Evolutionary conservation across 2,888 invertebrate genomes (phyloP).

Genomic region (Keiferia lycopersicella): DNA sequence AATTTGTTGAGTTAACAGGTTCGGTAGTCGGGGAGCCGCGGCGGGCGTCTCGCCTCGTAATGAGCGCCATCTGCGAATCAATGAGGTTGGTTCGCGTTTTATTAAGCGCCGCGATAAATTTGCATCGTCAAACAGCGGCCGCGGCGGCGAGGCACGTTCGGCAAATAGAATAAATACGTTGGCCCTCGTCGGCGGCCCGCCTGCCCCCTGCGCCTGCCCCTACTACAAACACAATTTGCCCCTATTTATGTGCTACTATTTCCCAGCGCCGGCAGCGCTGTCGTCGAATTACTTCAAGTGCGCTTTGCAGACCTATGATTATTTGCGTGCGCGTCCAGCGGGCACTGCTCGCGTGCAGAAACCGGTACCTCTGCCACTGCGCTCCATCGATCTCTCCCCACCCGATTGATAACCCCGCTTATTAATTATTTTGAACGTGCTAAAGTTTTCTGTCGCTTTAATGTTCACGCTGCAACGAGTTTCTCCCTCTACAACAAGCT

Average conservation of each 20-base stretch:
- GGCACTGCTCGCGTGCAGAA: conserved; percentile 48
- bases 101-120: conserved; percentile 76
- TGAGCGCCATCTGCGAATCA: conserved; percentile 73
- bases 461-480: conserved; percentile 16
- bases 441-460: conserved; percentile 16
- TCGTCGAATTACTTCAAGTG: conserved; percentile 48
- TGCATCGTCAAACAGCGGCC: conserved; percentile 76
- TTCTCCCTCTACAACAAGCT: neutral
- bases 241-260: conserved; percentile 63
- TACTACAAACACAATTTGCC: conserved; percentile 72
- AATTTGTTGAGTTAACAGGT: conserved; percentile 59
- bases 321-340: conserved; percentile 42
- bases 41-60: conserved; percentile 55
- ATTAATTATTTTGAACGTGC: conserved; percentile 40
- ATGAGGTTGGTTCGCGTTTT: conserved; percentile 69
- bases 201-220: conserved; percentile 47
- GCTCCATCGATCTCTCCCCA: conserved; percentile 52
- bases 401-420: conserved; percentile 51
- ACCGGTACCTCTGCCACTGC: conserved; percentile 47
- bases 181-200: conserved; percentile 52
- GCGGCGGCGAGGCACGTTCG: conserved; percentile 73
- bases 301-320: conserved; percentile 41
- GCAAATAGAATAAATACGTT: conserved; percentile 77
- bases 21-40: conserved; percentile 45
- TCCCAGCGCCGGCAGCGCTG: conserved; percentile 39